Base-by-base conservation (phyloP, 2,797 vertebrate genomes). In the Anas georgica region DNA sequence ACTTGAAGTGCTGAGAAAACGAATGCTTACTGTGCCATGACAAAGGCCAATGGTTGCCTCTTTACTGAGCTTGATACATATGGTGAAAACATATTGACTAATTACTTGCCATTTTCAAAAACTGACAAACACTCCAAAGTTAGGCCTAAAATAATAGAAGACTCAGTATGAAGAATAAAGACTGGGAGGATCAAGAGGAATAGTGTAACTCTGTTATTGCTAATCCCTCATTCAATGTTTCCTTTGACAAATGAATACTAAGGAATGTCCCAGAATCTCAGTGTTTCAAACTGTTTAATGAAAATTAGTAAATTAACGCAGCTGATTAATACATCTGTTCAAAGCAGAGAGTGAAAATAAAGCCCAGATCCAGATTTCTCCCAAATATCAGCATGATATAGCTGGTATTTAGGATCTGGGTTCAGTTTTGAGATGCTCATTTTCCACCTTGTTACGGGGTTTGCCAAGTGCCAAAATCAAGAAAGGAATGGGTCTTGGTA, bases 41-140 rank as follows among this genome's bases (percentile, higher is more conserved):
- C 94, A 96, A 96, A 96, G 96, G 94, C 93, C 92, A 91, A 35
- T 58, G 83, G 67, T 78, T 94, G 87, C 95, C 94, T 97, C 94
- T 95, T 95, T 88, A 87, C 56, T 92, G 88, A 96, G 88, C 91
- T 93, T 84, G 5, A 43, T 93, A 92, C 85, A 87, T 90, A 89
- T 78, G 94, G 96, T 83, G 92, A 95, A 96, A 95, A 93, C 87
- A 80, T 93, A 96, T 93, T 95, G 97, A 95, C 96, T 91, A 91
- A 97, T 97, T 94, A 96, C 91, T 97, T 94, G 95, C 93, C 93
- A 87, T 95, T 88, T 95, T 94, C 90, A 96, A 97, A 96, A 97
- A 96, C 89, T 93, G 94, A 97, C 41, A 97, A 95, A 83, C 94
- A 93, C 96, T 97, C 96, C 97, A 97, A 96, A 96, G 90, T 63